phyloP scores from a whole-genome alignment of 2,888 invertebrate genomes.

The Mythimna lalbum region DNA sequence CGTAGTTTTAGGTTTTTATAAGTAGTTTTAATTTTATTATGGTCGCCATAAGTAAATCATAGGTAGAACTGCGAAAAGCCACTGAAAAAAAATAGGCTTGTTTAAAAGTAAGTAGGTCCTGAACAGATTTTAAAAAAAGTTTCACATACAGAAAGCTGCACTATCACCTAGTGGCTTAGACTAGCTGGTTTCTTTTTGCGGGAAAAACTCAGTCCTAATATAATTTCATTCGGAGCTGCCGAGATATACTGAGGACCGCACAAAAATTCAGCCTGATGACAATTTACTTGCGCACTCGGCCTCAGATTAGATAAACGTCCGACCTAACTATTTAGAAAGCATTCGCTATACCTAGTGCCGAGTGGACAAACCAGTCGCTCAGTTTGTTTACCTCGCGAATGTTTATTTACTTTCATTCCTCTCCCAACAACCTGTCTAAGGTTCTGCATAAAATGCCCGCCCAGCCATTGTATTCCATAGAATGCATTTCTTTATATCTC shows the following conservation, averaged over 20 bases:
- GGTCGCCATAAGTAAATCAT: too few species aligned
- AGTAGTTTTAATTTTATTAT: too few species aligned
- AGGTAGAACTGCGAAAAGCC: too few species aligned
- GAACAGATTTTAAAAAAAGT: too few species aligned
- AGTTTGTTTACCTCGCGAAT: constrained; percentile 87
- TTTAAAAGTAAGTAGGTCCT: too few species aligned
- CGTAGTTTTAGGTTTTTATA: too few species aligned
- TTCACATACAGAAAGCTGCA: too few species aligned
- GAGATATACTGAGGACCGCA: constrained; percentile 32
- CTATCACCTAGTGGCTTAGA: too few species aligned
- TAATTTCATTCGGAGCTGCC: constrained; percentile 6
- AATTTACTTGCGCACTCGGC: constrained; percentile 41
- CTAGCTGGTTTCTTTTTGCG: too few species aligned
- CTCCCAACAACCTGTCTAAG: constrained; percentile 72
- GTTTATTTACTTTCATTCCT: constrained; percentile 88
- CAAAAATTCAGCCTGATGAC: constrained; percentile 44
- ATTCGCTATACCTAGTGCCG: constrained; percentile 55
- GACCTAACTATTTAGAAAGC: constrained; percentile 77
- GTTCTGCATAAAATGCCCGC: constrained; percentile 63
- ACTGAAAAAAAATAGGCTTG: too few species aligned
- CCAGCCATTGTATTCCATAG: constrained; percentile 57
- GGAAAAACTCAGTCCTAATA: background rate
- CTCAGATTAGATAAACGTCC: constrained; percentile 57
- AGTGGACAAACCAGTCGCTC: constrained; percentile 77
- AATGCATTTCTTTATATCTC: constrained; percentile 46